phyloP scores from a whole-genome alignment of 2,113 vertebrate species.

The Zosterops japonicus region DNA sequence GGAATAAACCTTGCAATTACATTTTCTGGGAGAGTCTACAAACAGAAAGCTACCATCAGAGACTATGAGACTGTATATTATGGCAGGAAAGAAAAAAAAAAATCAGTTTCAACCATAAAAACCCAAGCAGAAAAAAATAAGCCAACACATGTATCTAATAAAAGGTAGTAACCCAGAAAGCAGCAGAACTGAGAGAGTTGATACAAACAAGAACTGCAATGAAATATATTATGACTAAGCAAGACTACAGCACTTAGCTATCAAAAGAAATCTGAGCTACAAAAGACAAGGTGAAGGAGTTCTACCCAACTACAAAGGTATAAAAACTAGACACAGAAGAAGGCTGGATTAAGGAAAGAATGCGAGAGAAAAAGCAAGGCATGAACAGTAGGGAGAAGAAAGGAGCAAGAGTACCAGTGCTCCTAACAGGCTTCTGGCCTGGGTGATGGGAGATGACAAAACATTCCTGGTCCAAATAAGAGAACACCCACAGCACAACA shows the following conservation, averaged over 20 bases:
- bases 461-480: neutral
- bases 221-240: neutral
- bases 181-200: neutral
- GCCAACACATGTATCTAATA: neutral
- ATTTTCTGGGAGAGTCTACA: conserved; percentile 29
- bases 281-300: neutral
- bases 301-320: neutral
- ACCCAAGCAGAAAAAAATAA: neutral
- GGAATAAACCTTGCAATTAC: conserved; percentile 41
- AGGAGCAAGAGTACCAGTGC: neutral
- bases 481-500: neutral
- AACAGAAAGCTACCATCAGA: neutral
- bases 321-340: neutral
- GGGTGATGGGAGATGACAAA: neutral
- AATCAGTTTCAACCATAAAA: neutral
- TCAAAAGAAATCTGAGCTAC: neutral
- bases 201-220: neutral
- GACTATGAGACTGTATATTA: neutral
- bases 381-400: neutral
- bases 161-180: neutral
- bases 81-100: neutral
- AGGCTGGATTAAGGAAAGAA: neutral
- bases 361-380: neutral
- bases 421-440: neutral
- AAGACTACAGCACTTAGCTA: neutral